These are phyloP conservation scores for Tyria jacobaeae DNA, from an alignment of 2,888 invertebrate species.

Conservation along the genomic window DNA sequence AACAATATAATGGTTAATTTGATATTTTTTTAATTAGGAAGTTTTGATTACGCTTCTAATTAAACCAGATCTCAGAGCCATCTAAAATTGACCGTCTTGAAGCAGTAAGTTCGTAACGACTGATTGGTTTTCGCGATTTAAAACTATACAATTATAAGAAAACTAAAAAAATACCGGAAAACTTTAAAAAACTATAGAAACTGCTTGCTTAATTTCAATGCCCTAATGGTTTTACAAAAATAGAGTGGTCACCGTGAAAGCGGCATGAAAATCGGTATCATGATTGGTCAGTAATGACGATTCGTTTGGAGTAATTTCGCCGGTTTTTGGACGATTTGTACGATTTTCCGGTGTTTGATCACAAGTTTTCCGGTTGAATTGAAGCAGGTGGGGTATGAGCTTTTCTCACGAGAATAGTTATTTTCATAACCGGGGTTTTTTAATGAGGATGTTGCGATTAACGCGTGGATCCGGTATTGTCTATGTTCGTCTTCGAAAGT, in stretches of 20 bases:
- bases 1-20: constrained; percentile 3
- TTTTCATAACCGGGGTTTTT: constrained; percentile 64
- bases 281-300: constrained; percentile 72
- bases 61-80: constrained; percentile 39
- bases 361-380: constrained; percentile 80
- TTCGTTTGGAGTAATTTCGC: constrained; percentile 79
- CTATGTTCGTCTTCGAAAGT: constrained; percentile 43
- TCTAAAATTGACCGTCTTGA: constrained; percentile 36
- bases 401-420: constrained; percentile 81
- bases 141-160: constrained; percentile 25
- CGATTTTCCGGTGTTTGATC: constrained; percentile 84
- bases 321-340: constrained; percentile 81
- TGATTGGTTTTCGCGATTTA: constrained; percentile 49
- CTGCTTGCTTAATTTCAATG: constrained; percentile 75
- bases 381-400: constrained; percentile 74
- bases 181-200: constrained; percentile 58
- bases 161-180: constrained; percentile 31
- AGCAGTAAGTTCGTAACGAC: constrained; percentile 39
- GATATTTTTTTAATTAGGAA: constrained; percentile 19
- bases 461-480: constrained; percentile 57
- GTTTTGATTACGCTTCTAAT: constrained; percentile 41
- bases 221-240: constrained; percentile 76
- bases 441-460: constrained; percentile 72
- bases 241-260: constrained; percentile 72
- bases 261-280: constrained; percentile 68